These are phyloP conservation scores for Leucophora obtusa DNA, from an alignment of 2,888 invertebrate species.

Conservation along the genomic window DNA sequence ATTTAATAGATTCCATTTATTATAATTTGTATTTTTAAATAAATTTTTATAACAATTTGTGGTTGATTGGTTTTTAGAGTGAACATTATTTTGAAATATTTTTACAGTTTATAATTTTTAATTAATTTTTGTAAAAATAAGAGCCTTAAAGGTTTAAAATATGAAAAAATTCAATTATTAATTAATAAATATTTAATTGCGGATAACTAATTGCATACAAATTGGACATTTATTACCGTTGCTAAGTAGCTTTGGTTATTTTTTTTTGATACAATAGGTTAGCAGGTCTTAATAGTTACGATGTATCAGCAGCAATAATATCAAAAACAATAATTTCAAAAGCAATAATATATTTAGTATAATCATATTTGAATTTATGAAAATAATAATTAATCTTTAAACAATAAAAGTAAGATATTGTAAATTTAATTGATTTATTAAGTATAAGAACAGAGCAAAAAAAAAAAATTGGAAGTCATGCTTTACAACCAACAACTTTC, in stretches of 20 bases:
- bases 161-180: neutral
- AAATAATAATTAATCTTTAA: neutral
- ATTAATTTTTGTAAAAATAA: conserved; percentile 25
- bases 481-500: no score
- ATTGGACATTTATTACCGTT: no score
- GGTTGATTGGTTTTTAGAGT: conserved; percentile 43
- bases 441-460: no score
- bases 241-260: no score
- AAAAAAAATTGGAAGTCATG: no score
- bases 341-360: neutral
- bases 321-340: no score
- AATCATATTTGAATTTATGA: neutral
- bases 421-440: no score
- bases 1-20: conserved; percentile 8
- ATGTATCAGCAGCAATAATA: no score
- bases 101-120: conserved; percentile 34
- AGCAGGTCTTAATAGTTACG: no score
- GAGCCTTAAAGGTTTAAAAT: conserved; percentile 23
- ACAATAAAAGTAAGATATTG: no score
- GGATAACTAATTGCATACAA: no score
- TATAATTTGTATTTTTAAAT: neutral
- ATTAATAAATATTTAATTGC: neutral
- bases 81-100: conserved; percentile 41
- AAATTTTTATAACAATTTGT: conserved; percentile 41
- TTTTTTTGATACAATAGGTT: no score